Evolutionary conservation across 64 coral and sea anemone species (phyloP).

Genomic region (Pocillopora verrucosa): DNA sequence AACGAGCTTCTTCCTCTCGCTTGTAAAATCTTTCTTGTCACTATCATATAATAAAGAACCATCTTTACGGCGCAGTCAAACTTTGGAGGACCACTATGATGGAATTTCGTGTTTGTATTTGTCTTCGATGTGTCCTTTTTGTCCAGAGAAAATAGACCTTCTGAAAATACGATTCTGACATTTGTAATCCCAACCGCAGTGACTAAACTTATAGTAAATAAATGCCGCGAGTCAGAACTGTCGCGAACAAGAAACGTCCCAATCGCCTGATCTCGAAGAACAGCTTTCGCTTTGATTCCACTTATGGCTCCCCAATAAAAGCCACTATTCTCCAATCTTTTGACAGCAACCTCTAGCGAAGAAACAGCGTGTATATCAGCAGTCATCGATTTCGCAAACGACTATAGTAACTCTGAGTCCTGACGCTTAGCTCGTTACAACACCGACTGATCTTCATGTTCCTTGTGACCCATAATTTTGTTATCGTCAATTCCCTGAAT

Average conservation of each 20-base stretch:
- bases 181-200: slow-evolving; percentile 53
- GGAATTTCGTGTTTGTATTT: not conserved
- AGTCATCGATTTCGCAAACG: not conserved
- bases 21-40: slow-evolving; percentile 20
- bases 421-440: not conserved
- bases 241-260: slow-evolving; percentile 70
- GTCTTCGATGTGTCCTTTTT: not conserved
- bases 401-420: not conserved
- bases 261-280: slow-evolving; percentile 53
- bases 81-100: slow-evolving; percentile 12
- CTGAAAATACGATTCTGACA: slow-evolving; percentile 51
- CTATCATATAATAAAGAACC: slow-evolving; percentile 58
- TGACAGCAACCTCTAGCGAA: not conserved
- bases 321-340: slow-evolving; percentile 58
- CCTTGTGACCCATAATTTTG: not conserved
- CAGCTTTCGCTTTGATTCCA: slow-evolving; percentile 49
- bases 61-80: slow-evolving; percentile 68
- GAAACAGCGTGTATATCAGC: slow-evolving; percentile 2
- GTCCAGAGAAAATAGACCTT: slow-evolving; percentile 51
- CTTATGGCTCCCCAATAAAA: slow-evolving; percentile 71
- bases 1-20: not conserved
- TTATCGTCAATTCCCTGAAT: not conserved
- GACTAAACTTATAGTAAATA: slow-evolving; percentile 57
- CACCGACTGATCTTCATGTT: not conserved
- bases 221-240: slow-evolving; percentile 55